Evolutionary conservation across 1,140 invertebrate genomes (phyloP).

Genomic region (Yoshiicerus persimilis): DNA sequence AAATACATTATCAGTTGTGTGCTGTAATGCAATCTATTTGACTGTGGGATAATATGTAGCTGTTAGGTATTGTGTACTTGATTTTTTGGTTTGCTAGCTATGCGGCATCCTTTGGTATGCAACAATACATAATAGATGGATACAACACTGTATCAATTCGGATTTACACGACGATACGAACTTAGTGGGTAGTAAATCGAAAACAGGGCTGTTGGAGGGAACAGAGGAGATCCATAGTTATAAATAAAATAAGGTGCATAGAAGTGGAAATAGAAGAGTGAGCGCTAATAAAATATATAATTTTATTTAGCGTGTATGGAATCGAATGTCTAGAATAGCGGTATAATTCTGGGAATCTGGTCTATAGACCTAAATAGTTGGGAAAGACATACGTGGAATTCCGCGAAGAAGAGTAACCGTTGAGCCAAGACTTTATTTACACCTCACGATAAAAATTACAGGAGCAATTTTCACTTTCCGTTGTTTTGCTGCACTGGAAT

Average conservation of each 20-base stretch:
- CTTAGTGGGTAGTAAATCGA: background rate
- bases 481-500: background rate
- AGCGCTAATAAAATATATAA: background rate
- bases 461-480: slow-evolving; percentile 2
- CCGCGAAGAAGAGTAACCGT: background rate
- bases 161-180: background rate
- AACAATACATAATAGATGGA: background rate
- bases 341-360: background rate
- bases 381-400: background rate
- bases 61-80: background rate
- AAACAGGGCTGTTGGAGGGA: background rate
- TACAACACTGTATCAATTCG: background rate
- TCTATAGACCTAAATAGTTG: background rate
- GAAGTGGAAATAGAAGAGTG: background rate
- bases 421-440: background rate
- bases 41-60: background rate
- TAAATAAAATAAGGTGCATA: background rate
- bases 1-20: background rate
- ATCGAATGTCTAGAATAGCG: background rate
- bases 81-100: background rate
- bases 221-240: background rate
- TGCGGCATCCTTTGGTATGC: background rate
- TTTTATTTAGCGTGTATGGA: background rate
- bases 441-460: slow-evolving; percentile 20
- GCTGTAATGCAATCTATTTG: background rate